Conservation (phyloP, 2,113 vertebrate genomes). For the Syngnathus scovelli region DNA sequence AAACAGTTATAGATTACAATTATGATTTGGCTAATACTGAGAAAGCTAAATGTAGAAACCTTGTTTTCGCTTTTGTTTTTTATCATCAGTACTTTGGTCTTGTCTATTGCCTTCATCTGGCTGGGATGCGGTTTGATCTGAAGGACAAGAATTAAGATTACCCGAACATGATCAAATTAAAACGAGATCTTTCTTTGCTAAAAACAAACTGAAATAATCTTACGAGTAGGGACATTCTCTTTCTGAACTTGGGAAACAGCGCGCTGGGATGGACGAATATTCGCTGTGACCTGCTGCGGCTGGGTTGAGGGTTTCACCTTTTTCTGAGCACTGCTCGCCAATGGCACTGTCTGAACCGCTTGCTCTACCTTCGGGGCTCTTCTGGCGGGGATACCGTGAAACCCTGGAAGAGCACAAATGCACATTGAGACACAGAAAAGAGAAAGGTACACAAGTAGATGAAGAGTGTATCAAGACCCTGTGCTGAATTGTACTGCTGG, state of each 20-base stretch:
- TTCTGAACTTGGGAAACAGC: conserved; percentile 56
- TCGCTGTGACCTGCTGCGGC: conserved; percentile 58
- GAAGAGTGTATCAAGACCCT: conserved; percentile 78
- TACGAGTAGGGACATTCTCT: conserved; percentile 46
- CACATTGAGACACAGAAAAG: background rate
- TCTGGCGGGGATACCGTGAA: conserved; percentile 63
- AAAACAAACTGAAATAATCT: conserved; percentile 1
- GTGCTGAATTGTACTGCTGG: conserved; percentile 88
- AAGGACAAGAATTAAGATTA: background rate
- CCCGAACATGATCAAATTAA: no score
- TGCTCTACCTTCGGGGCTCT: conserved; percentile 95
- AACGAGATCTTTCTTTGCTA: background rate
- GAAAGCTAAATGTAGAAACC: conserved; percentile 56
- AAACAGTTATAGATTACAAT: no score
- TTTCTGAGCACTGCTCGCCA: conserved; percentile 68
- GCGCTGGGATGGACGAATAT: conserved; percentile 35
- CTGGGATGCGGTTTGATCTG: conserved; percentile 33
- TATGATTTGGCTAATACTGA: background rate
- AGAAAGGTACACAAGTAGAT: background rate
- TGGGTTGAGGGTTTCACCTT: conserved; percentile 49
- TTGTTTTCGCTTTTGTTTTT: conserved; percentile 82
- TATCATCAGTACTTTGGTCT: conserved; percentile 46
- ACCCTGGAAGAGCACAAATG: conserved; percentile 21
- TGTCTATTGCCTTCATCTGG: conserved; percentile 19
- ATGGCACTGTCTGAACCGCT: conserved; percentile 88